Evolutionary conservation across 2,888 invertebrate species (phyloP), one percentile per base, ranked within the genome.

Genomic region (Pollenia amentaria): DNA sequence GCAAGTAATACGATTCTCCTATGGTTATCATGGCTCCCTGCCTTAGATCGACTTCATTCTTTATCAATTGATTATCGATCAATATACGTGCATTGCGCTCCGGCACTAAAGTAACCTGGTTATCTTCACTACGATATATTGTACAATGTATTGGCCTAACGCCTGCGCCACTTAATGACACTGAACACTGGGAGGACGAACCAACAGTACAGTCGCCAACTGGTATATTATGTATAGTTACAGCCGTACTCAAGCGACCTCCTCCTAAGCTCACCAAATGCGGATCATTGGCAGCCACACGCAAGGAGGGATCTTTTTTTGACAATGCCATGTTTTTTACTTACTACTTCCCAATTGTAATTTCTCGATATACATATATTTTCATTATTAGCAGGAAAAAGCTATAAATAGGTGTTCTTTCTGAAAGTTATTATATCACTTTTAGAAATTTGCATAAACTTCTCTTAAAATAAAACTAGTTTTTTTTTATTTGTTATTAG

Each of bases 1-100:
- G 96, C 93, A 98, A 96, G 94, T 97, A 97, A 93, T 97, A 98
- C 72, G 98, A 97, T 65, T 97, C 95, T 29, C 98, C 98, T 89
- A 98, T 96, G 72, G 97, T 97, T 87, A 98, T 94, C 97, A 98
- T 98, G 91, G 97, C 97, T 90, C 98, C 98, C 95, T 98, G 97
- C 12, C 96, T 96, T 60, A 98, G 94, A 89, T 97, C 94, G 6
- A 96, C 96, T 55, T 98, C 96, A 89, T 95, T 95, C 88, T 95
- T 95, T 81, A 97, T 95, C n/a, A 95, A 94, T 62, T 95, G 93
- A 14, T 97, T 97, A 94, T 98, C 98, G 75, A 98, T 95, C 14
- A 95, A 92, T 16, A 96, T 95, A 90, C 95, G 95, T 62, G 96
- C 95, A 87, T 95, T 95, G 79, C 94, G 93, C 89, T 96, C 94